Percentiles rank a stretch among this genome's conserved stretches.
These are phyloP conservation scores for Terebella lapidaria DNA, from an alignment of 2,888 invertebrate species.

Conservation along the genomic window DNA sequence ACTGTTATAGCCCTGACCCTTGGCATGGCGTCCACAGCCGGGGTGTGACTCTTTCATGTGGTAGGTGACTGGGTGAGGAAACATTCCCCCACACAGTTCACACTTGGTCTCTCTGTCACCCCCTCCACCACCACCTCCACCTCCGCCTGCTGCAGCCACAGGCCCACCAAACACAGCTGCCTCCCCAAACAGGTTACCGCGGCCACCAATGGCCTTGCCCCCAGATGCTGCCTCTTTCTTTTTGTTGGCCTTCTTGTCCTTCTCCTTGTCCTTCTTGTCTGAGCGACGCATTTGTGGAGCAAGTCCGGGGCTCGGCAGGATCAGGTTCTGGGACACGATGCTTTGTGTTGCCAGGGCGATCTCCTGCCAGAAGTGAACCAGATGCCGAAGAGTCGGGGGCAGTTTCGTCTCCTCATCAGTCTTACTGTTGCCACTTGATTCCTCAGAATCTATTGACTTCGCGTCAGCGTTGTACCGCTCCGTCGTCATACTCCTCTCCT, in stretches of 20 bases:
- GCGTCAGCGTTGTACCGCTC: slow-evolving; percentile 16
- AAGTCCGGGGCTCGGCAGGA: slow-evolving; percentile 61
- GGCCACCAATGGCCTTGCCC: slow-evolving; percentile 27
- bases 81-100: slow-evolving; percentile 74
- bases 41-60: slow-evolving; percentile 88
- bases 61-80: slow-evolving; percentile 72
- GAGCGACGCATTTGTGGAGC: slow-evolving; percentile 27
- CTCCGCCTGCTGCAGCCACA: background rate
- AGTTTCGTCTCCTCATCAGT: slow-evolving; percentile 52
- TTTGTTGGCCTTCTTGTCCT: slow-evolving; percentile 37
- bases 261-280: slow-evolving; percentile 36
- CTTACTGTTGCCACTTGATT: slow-evolving; percentile 4
- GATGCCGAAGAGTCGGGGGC: slow-evolving; percentile 80
- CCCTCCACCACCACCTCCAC: slow-evolving; percentile 14
- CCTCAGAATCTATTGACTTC: background rate
- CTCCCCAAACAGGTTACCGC: slow-evolving; percentile 39
- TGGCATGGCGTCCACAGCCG: slow-evolving; percentile 81
- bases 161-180: slow-evolving; percentile 21
- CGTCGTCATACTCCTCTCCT: background rate
- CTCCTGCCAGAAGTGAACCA: slow-evolving; percentile 87
- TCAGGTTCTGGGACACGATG: slow-evolving; percentile 61
- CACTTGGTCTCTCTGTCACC: slow-evolving; percentile 60
- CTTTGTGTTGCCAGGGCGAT: slow-evolving; percentile 60
- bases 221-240: slow-evolving; percentile 57
- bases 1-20: slow-evolving; percentile 87